Conservation (phyloP, 2,888 invertebrate species). For the Heliconius erato region DNA sequence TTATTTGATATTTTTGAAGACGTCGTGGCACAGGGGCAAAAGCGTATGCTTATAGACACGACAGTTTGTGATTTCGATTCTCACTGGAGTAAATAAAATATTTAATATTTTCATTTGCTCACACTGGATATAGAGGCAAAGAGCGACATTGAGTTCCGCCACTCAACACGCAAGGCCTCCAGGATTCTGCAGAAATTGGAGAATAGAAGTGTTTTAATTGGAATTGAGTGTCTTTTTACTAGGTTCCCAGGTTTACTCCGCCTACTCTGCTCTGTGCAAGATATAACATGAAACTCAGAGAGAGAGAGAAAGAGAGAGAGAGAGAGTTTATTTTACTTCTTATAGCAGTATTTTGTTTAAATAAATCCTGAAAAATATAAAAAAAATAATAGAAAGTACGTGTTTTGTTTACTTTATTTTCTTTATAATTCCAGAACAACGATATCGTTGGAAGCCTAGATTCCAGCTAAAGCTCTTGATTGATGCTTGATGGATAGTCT, state of each 20-base stretch:
- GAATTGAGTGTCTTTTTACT: not conserved
- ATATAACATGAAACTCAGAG: not conserved
- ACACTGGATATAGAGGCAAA: no score
- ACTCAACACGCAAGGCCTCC: not conserved
- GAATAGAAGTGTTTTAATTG: no score
- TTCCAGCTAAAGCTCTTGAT: conserved; percentile 23
- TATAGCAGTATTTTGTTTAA: no score
- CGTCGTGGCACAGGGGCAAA: no score
- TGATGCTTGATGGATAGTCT: conserved; percentile 32
- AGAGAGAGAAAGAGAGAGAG: not conserved
- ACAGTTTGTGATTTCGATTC: no score
- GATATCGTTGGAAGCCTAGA: conserved; percentile 11
- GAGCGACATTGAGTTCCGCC: not conserved
- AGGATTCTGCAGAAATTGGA: no score
- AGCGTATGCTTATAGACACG: no score
- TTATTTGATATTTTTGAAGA: no score
- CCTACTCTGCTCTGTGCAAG: not conserved
- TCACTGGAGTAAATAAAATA: no score
- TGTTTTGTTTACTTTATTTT: not conserved
- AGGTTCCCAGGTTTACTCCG: not conserved
- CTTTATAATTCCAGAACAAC: not conserved
- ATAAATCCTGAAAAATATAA: not conserved
- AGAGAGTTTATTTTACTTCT: no score
- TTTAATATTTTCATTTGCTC: no score
- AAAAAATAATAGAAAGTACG: not conserved